Evolutionary conservation across 2,113 vertebrate species (phyloP).

Genomic region (Ceyx melanurus): DNA sequence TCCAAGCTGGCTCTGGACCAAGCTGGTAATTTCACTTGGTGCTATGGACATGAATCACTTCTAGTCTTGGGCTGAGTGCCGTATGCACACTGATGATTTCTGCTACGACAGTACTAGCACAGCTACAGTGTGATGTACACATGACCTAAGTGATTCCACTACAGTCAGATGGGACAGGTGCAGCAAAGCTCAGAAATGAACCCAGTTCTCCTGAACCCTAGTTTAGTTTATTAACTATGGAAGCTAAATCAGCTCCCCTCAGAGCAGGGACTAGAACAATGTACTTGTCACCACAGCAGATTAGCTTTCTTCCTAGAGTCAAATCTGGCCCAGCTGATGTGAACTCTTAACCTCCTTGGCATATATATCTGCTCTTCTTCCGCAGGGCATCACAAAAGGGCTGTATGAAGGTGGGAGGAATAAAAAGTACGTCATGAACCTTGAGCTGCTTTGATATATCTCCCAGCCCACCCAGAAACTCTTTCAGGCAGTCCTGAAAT

Average conservation of each 20-base stretch:
- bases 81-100: rapidly evolving
- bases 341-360: background rate
- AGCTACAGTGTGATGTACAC: rapidly evolving
- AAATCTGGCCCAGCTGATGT: background rate
- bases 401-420: background rate
- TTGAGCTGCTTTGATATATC: background rate
- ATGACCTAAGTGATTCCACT: background rate
- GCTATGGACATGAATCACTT: rapidly evolving
- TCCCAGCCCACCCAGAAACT: background rate
- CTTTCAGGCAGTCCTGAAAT: background rate
- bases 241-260: background rate
- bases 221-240: background rate
- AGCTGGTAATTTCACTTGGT: background rate
- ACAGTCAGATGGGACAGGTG: rapidly evolving
- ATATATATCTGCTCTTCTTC: background rate
- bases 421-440: background rate
- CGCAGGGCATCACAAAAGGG: background rate
- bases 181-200: background rate
- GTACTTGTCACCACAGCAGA: background rate
- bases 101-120: rapidly evolving
- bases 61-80: background rate
- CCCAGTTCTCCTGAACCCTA: background rate
- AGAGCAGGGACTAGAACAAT: background rate
- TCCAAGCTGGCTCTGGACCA: background rate
- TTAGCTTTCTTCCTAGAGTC: background rate